A percentile compares a stretch with the other conserved stretches of the same genome.
Evolutionary conservation across 2,113 vertebrate species (phyloP).

Genomic region (Hippocampus abdominalis): DNA sequence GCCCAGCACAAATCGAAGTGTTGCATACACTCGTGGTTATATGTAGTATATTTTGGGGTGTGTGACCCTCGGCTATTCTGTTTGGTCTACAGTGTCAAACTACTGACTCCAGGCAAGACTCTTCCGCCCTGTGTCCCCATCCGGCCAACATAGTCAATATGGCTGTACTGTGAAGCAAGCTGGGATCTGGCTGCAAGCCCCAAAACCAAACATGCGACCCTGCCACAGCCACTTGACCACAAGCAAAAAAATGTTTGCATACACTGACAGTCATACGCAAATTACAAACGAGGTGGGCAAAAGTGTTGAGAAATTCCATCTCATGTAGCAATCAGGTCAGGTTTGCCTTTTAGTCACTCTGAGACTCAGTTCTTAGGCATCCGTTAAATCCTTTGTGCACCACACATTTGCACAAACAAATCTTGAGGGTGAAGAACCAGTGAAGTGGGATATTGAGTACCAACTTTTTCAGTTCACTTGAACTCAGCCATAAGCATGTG

Average conservation of each 20-base stretch:
- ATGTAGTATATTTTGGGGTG: slow-evolving; percentile 9
- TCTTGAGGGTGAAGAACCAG: too few relatives aligned
- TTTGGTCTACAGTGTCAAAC: slow-evolving; percentile 66
- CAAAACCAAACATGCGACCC: slow-evolving; percentile 35
- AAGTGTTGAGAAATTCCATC: not conserved
- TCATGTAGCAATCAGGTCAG: not conserved
- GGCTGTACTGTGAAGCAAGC: slow-evolving; percentile 57
- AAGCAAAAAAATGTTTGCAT: slow-evolving; percentile 15
- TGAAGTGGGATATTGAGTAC: too few relatives aligned
- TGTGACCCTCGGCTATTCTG: slow-evolving; percentile 57
- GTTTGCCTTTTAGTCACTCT: not conserved
- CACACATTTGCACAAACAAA: too few relatives aligned
- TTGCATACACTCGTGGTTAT: slow-evolving; percentile 10
- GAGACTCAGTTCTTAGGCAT: not conserved
- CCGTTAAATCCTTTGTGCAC: not conserved
- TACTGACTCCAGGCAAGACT: slow-evolving; percentile 58
- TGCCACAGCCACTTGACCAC: slow-evolving; percentile 25
- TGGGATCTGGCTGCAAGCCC: slow-evolving; percentile 60
- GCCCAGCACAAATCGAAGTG: slow-evolving; percentile 10
- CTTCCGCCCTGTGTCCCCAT: slow-evolving; percentile 57
- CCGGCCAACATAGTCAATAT: slow-evolving; percentile 62
- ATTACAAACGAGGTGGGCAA: not conserved
- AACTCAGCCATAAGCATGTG: too few relatives aligned
- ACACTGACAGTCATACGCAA: not conserved
- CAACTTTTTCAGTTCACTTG: too few relatives aligned